Conservation (phyloP, 2,888 invertebrate genomes). For the Leptinotarsa peninsularis region DNA sequence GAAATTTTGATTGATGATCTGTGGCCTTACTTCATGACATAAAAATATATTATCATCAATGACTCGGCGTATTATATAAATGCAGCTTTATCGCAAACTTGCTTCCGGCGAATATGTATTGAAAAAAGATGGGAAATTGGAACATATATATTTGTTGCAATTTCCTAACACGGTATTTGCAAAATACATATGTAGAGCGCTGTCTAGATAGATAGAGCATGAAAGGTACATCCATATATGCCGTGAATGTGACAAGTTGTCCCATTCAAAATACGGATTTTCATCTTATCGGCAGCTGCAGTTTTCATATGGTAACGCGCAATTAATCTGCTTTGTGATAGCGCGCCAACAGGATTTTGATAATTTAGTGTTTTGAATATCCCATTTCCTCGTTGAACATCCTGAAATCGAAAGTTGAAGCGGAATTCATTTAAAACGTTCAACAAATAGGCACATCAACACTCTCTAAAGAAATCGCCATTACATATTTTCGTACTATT, state of each 20-base stretch:
- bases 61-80: too few relatives aligned
- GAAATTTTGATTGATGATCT: too few relatives aligned
- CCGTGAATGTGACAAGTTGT: neutral
- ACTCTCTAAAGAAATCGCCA: too few relatives aligned
- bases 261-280: neutral
- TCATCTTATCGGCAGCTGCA: neutral
- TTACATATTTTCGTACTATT: too few relatives aligned
- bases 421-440: too few relatives aligned
- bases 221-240: slow-evolving; percentile 6
- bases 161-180: slow-evolving; percentile 5
- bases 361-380: neutral
- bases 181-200: neutral
- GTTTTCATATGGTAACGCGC: neutral
- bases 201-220: neutral
- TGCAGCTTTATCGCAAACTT: too few relatives aligned
- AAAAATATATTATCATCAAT: too few relatives aligned
- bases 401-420: neutral
- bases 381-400: neutral
- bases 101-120: too few relatives aligned
- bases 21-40: too few relatives aligned
- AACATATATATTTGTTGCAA: neutral
- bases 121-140: too few relatives aligned
- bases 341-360: neutral
- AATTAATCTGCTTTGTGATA: neutral
- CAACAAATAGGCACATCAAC: too few relatives aligned